Percentiles rank a stretch among this genome's conserved stretches.
These are phyloP conservation scores for Macrobrachium rosenbergii DNA, from an alignment of 1,140 invertebrate genomes.

Conservation along the genomic window DNA sequence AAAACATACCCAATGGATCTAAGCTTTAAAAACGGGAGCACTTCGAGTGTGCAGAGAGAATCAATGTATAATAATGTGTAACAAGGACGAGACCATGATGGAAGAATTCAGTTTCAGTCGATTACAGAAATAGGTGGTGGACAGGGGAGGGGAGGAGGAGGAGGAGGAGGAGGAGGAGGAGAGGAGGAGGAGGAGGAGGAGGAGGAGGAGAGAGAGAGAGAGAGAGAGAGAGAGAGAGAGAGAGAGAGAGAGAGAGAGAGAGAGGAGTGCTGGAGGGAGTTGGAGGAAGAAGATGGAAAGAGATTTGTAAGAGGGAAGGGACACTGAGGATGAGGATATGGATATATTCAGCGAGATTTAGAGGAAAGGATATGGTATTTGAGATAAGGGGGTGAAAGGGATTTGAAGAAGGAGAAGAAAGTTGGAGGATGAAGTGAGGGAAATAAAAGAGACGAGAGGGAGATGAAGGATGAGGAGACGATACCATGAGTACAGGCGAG, in stretches of 20 bases:
- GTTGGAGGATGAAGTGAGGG: background rate
- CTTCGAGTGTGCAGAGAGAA: no score
- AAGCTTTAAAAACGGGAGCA: no score
- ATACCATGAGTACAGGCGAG: background rate
- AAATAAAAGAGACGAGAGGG: background rate
- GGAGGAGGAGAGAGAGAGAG: background rate
- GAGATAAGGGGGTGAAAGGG: background rate
- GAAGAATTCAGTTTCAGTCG: no score
- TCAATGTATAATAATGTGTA: no score
- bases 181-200: background rate
- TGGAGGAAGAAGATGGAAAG: constrained; percentile 8
- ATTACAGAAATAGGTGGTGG: no score
- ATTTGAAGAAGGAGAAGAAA: background rate
- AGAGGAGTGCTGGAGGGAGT: background rate
- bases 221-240: background rate
- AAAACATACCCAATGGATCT: no score
- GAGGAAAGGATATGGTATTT: background rate
- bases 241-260: background rate
- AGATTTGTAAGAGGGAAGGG: background rate
- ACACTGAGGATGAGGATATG: background rate
- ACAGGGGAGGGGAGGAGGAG: no score
- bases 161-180: background rate
- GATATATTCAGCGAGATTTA: background rate
- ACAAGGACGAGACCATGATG: no score
- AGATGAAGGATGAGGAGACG: no score